Conservation (phyloP, 2,113 vertebrate genomes). For the Casuarius casuarius region DNA sequence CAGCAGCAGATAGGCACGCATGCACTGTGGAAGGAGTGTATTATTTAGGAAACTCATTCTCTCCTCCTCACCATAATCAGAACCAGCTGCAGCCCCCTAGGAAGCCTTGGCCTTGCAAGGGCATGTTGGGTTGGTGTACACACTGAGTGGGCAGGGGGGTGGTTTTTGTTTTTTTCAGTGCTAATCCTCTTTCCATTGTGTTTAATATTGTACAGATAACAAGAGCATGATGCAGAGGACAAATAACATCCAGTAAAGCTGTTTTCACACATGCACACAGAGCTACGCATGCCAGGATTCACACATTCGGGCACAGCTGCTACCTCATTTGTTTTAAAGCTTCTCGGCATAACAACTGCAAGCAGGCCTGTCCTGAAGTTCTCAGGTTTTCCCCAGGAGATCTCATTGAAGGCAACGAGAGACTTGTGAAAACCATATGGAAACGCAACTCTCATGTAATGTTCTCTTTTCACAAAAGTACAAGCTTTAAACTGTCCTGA, state of each 20-base stretch:
- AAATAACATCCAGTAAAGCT: neutral
- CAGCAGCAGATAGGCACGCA: neutral
- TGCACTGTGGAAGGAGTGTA: neutral
- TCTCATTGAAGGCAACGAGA: accelerated
- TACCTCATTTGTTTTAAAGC: neutral
- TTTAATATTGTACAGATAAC: neutral
- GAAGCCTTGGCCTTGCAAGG: neutral
- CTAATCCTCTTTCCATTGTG: neutral
- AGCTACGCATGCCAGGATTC: neutral
- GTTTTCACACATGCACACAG: neutral
- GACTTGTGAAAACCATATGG: neutral
- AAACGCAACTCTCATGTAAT: neutral
- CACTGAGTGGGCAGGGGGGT: neutral
- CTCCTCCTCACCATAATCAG: neutral
- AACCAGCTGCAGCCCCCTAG: neutral
- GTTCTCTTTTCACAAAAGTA: neutral
- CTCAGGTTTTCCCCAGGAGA: neutral
- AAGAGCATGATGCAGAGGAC: neutral
- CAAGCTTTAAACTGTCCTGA: neutral
- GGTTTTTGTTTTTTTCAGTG: neutral
- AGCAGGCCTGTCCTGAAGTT: neutral
- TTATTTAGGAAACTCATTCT: neutral
- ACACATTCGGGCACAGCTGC: neutral
- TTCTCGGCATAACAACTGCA: neutral
- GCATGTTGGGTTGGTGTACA: neutral